Evolutionary conservation across 2,888 invertebrate species (phyloP).

Genomic region (Drosophila monieri): DNA sequence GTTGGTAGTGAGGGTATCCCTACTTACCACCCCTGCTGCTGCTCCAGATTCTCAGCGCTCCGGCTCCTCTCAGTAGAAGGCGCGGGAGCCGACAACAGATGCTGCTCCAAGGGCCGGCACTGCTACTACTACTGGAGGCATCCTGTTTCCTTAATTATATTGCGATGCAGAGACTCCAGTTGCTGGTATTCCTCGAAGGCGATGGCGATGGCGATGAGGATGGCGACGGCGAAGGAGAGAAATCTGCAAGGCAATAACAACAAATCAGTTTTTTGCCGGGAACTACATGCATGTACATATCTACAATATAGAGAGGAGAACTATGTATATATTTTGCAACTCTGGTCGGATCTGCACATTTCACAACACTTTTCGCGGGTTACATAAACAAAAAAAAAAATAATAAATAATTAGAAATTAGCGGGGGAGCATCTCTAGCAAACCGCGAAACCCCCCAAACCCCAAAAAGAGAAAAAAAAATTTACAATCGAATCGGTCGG

Average conservation of each 20-base stretch:
- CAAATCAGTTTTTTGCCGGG: constrained; percentile 4
- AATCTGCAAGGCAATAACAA: background rate
- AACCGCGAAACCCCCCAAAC: background rate
- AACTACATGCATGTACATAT: background rate
- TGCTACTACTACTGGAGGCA: constrained; percentile 15
- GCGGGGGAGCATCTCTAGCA: background rate
- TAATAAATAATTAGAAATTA: background rate
- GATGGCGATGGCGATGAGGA: background rate
- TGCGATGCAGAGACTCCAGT: background rate
- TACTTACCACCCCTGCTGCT: constrained; percentile 36
- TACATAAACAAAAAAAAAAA: constrained; percentile 44
- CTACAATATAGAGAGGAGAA: background rate
- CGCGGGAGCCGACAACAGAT: background rate
- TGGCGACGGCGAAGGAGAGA: background rate
- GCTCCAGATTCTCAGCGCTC: constrained; percentile 38
- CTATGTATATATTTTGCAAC: constrained; percentile 17
- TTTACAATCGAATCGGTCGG: constrained; percentile 15
- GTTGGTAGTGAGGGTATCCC: background rate
- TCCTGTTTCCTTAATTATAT: constrained; percentile 5
- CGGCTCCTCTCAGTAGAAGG: constrained; percentile 32
- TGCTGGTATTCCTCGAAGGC: background rate
- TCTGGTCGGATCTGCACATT: constrained; percentile 27
- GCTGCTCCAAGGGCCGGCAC: constrained; percentile 22
- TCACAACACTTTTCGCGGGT: constrained; percentile 36
- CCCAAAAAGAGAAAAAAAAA: background rate